Base-by-base conservation (phyloP, 2,888 invertebrate genomes). In the Aphidius colemani region DNA sequence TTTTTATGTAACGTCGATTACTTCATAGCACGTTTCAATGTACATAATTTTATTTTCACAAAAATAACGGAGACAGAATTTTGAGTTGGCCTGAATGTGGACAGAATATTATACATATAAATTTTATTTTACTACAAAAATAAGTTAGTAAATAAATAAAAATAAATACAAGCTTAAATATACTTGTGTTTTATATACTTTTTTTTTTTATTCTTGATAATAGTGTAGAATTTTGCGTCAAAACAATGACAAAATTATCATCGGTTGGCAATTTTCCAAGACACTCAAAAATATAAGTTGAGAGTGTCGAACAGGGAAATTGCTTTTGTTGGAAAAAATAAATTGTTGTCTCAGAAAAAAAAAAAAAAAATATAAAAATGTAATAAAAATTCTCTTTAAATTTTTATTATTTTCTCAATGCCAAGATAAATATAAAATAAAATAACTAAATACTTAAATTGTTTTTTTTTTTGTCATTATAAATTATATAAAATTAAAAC, bases 31-130 rank as follows among this genome's bases (percentile, higher is more conserved):
- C 64, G 59, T 64, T 59, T 49, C 59, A 30, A 59, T 64, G 59
- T 59, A 30, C 55, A 59, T 59, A 64, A 64, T 59, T 64, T 55
- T 55, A 49, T 43, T 43, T 55, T 53, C 55, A 53, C 59, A 48
- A 53, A n/a, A 64, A 64, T 39, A 55, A 64, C 39, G 41, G 51
- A 49, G 9, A 30, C 55, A 43, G 46, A 55, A 64, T 59, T 64
- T 53, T 43, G 50, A 64, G 13, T 64, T 59, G 45, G 43, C 40
- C 48, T 30, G 49, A 49, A 64, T 59, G 64, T 59, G 10, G 59
- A 6, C 55, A 39, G 64, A 64, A 64, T 64, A 64, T 64, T 59
- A 53, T 49, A n/a, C n/a, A n/a, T n/a, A 18, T 18, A 18, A 18
- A 18, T 18, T 18, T 18, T 18, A 18, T 18, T 18, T 18, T 18